Evolutionary conservation across 2,888 invertebrate genomes (phyloP).

Genomic region (Halocaridina rubra): DNA sequence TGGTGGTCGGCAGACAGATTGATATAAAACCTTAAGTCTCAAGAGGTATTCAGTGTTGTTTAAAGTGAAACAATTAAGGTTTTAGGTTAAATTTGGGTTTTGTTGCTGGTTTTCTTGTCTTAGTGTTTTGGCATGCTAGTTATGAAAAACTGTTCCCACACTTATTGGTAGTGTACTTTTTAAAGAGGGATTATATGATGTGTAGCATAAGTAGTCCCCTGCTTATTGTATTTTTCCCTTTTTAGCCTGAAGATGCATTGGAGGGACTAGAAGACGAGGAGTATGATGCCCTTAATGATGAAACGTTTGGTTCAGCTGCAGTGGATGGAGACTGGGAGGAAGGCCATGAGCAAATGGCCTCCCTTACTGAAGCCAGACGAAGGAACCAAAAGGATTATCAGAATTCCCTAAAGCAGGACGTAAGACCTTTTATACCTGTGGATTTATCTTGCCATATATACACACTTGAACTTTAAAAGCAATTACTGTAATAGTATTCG

Average conservation of each 20-base stretch:
- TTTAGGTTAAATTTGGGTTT: too few relatives aligned
- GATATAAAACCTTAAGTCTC: too few relatives aligned
- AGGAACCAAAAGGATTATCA: slow-evolving; percentile 4
- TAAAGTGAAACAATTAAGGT: too few relatives aligned
- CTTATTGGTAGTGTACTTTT: too few relatives aligned
- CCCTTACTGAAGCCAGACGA: slow-evolving; percentile 48
- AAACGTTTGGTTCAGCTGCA: slow-evolving; percentile 87
- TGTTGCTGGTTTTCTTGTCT: too few relatives aligned
- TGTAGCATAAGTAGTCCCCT: too few relatives aligned
- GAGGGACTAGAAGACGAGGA: slow-evolving; percentile 76
- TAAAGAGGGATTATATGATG: too few relatives aligned
- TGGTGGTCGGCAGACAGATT: too few relatives aligned
- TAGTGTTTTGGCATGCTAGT: too few relatives aligned
- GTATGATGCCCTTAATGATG: slow-evolving; percentile 91
- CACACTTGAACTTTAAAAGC: not conserved
- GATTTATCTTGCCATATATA: not conserved
- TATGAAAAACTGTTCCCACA: too few relatives aligned
- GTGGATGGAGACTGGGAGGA: slow-evolving; percentile 63
- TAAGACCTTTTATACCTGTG: not conserved
- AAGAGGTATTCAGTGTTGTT: too few relatives aligned
- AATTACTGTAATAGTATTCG: not conserved
- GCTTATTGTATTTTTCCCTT: not conserved
- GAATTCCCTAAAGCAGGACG: slow-evolving; percentile 7
- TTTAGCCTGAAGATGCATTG: slow-evolving; percentile 52
- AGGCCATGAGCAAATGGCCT: slow-evolving; percentile 48